Evolutionary conservation across 2,888 invertebrate species (phyloP), one percentile per base, ranked within the genome.

Genomic region (Phania funesta): DNA sequence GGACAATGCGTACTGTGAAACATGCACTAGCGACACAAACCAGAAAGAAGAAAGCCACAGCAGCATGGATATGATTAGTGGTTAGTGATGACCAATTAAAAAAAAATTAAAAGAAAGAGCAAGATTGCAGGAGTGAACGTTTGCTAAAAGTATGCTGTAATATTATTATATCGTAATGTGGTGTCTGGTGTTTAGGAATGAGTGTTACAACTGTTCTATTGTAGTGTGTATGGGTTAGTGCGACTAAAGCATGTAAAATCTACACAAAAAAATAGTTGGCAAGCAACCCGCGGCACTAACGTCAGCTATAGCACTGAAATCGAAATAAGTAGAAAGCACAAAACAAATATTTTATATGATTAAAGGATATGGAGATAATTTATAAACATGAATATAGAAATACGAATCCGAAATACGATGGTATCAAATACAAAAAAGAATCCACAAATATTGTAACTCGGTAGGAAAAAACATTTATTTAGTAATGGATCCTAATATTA

Each of bases 241-340:
- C n/a, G n/a, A 38, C 26, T 26, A 35, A n/a, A 52, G 50, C 64
- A 81, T 67, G 67, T 56, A 70, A 58, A 65, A 82, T 32, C 50
- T 74, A 46, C 60, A 77, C 68, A 81, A 77, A 71, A 64, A 54
- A 62, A n/a, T n/a, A 67, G 65, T 76, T 73, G 67, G 67, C 81
- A 77, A 48, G 20, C 41, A 75, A 56, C 52, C 65, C 52, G 24
- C 29, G 44, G 50, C 50, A 58, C n/a, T 44, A 54, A 20, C 5
- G 20, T 13, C 54, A 41, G n/a, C 32, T 64, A 44, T 26, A 76
- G 2, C 26, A 18, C n/a, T 26, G 13, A 64, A 65, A 41, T 26
- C 11, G 8, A 32, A 18, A 41, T 16, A 22, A 73, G 29, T 5
- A n/a, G 4, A 58, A 60, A 20, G 38, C 24, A 46, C 2, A 38